phyloP scores from a whole-genome alignment of 2,797 vertebrate genomes.

The Pelochelys cantorii region DNA sequence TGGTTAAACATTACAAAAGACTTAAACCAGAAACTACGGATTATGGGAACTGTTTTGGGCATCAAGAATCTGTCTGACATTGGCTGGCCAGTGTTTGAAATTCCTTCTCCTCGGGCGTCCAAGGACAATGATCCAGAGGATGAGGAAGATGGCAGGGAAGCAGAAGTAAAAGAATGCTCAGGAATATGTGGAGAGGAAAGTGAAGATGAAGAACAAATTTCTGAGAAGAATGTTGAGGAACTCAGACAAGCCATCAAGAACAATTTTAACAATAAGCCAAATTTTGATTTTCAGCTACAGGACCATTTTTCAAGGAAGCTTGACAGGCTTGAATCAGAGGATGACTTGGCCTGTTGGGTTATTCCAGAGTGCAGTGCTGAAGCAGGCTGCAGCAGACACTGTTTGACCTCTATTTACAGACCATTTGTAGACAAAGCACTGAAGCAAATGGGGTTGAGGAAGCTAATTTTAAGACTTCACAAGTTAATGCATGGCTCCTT shows the following conservation, averaged over 20 bases:
- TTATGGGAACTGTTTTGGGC: constrained; percentile 98
- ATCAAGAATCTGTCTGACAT: constrained; percentile 94
- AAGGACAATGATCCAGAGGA: constrained; percentile 87
- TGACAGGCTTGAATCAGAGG: constrained; percentile 88
- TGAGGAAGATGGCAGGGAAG: constrained; percentile 84
- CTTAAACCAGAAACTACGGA: constrained; percentile 97
- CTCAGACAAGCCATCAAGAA: constrained; percentile 63
- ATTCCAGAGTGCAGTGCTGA: constrained; percentile 75
- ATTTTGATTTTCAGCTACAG: constrained; percentile 79
- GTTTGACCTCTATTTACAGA: constrained; percentile 95
- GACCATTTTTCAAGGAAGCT: constrained; percentile 79
- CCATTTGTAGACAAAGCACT: constrained; percentile 99
- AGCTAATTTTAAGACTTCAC: constrained; percentile 97
- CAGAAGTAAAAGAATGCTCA: constrained; percentile 85
- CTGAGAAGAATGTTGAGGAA: constrained; percentile 49
- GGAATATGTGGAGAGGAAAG: constrained; percentile 89
- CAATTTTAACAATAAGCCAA: constrained; percentile 71
- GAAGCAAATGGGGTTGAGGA: constrained; percentile 99
- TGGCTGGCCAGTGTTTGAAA: constrained; percentile 99
- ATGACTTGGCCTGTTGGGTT: constrained; percentile 84
- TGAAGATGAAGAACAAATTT: constrained; percentile 83
- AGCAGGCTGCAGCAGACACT: constrained; percentile 82
- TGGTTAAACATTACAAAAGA: constrained; percentile 99
- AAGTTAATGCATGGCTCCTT: constrained; percentile 98
- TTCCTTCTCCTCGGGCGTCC: constrained; percentile 93